Evolutionary conservation across 2,113 vertebrate species (phyloP).

Genomic region (Peromyscus leucopus): DNA sequence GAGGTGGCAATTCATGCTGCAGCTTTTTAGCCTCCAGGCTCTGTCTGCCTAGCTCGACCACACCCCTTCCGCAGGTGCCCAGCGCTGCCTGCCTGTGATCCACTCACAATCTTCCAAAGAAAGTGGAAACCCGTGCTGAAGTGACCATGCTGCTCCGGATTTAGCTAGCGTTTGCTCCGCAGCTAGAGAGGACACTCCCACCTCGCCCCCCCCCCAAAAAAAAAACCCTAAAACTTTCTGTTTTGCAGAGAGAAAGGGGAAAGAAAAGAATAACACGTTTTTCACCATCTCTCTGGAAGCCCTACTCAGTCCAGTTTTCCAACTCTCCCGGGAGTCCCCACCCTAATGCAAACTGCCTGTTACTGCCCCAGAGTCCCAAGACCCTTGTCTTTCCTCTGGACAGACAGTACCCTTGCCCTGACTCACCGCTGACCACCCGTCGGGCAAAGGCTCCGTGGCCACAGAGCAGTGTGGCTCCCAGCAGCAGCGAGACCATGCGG

Average conservation of each 20-base stretch:
- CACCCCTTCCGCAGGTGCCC: constrained; percentile 56
- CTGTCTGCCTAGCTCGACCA: neutral
- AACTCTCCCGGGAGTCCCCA: neutral
- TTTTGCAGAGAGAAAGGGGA: accelerated
- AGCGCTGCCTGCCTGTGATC: neutral
- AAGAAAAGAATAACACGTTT: neutral
- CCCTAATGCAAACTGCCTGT: neutral
- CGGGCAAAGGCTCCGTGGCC: constrained; percentile 76
- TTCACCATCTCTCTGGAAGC: neutral
- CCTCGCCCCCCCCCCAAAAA: no score
- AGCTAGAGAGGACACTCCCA: neutral
- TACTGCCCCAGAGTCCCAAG: neutral
- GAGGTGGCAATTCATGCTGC: neutral
- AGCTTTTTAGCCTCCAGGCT: neutral
- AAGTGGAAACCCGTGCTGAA: neutral
- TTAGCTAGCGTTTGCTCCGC: neutral
- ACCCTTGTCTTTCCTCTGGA: accelerated
- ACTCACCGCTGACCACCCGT: constrained; percentile 89
- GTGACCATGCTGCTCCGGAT: accelerated
- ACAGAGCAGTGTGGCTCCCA: constrained; percentile 81
- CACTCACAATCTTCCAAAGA: neutral
- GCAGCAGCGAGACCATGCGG: constrained; percentile 65
- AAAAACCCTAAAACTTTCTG: constrained; percentile 33
- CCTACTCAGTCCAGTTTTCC: neutral
- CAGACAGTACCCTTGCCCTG: neutral